These are phyloP conservation scores for Trichogramma dendrolimi DNA, from an alignment of 2,888 invertebrate genomes.

Conservation along the genomic window DNA sequence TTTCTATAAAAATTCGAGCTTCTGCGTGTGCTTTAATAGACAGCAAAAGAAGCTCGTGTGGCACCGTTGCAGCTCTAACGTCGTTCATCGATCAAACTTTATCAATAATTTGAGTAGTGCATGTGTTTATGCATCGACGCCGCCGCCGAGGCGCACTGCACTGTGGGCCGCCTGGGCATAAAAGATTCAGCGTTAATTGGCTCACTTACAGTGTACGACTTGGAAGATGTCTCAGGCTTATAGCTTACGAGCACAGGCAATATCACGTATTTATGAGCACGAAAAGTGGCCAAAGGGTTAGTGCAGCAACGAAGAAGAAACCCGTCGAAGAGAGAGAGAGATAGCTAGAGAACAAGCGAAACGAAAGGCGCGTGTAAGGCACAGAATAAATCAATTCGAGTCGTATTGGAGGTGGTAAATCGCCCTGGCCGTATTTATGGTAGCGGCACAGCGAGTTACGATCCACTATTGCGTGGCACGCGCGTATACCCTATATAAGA, in stretches of 20 bases:
- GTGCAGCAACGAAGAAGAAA: slow-evolving; percentile 19
- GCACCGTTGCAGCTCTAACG: not conserved
- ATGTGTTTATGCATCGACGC: slow-evolving; percentile 9
- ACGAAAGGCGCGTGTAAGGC: not conserved
- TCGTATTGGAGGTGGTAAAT: too few species aligned
- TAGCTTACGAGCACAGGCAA: slow-evolving; percentile 43
- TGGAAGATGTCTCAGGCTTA: slow-evolving; percentile 25
- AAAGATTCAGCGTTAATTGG: slow-evolving; percentile 28
- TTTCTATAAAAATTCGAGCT: too few species aligned
- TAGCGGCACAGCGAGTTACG: too few species aligned
- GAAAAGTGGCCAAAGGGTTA: slow-evolving; percentile 31
- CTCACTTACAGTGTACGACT: slow-evolving; percentile 4
- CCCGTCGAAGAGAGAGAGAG: slow-evolving; percentile 25
- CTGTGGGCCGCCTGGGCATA: slow-evolving; percentile 7
- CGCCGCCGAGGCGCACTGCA: not conserved
- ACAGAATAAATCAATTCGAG: slow-evolving; percentile 7
- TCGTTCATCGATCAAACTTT: slow-evolving; percentile 21
- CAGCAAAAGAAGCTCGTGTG: too few species aligned
- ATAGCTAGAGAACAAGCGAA: slow-evolving; percentile 28
- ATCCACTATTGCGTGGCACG: too few species aligned
- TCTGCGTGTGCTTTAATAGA: too few species aligned
- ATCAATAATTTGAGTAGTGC: slow-evolving; percentile 20
- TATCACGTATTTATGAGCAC: slow-evolving; percentile 49
- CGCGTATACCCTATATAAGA: too few species aligned
- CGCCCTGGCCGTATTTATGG: too few species aligned